Base-by-base conservation (phyloP, 2,888 invertebrate genomes). In the Volucella zonaria region DNA sequence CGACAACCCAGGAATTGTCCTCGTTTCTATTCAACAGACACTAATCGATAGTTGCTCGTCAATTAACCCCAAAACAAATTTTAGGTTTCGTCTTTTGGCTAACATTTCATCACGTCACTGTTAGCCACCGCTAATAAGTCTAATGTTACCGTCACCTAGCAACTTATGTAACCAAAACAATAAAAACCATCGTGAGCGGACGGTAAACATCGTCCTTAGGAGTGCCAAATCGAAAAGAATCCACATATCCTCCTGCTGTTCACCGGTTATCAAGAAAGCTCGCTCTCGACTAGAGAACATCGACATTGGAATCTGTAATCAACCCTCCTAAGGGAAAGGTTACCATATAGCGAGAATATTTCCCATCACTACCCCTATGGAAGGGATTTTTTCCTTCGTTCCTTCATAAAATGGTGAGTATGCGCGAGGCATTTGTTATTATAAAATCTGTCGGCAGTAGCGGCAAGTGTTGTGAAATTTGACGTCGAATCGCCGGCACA, bases 131-230 rank as follows among this genome's bases (percentile, higher is more conserved):
- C 59, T 64, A 62, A 79, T 73, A 73, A 59, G 40, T 6, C 6
- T 31, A 54, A 18, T 59, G 58, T 51, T 59, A 51, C 64, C 38
- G 59, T 79, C 78, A 59, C 78, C 73, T 66, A 66, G 78, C 78
- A 79, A 79, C 78, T 79, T 71, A 66, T 71, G 66, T 66, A 71
- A 71, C 64, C 71, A 66, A 73, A 79, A 79, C 78, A 73, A 56
- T 31, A 18, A 6, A 31, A 1, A 31, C 31, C 43, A 56, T 58
- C 38, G 8, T 42, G 10, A 18, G 11, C 18, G 49, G 18, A 42
- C 45, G 31, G 43, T 1, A 18, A 51, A 38, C 15, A 51, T 59
- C 71, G 42, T n/a, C 59, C 70, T 42, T 23, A 23, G 18, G 4
- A 38, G 14, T 58, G 12, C 15, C 9, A 8, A 11, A 18, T 23